phyloP scores from a whole-genome alignment of 37 sponge, comb jelly and placozoan genomes.

The Amphimedon queenslandica region DNA sequence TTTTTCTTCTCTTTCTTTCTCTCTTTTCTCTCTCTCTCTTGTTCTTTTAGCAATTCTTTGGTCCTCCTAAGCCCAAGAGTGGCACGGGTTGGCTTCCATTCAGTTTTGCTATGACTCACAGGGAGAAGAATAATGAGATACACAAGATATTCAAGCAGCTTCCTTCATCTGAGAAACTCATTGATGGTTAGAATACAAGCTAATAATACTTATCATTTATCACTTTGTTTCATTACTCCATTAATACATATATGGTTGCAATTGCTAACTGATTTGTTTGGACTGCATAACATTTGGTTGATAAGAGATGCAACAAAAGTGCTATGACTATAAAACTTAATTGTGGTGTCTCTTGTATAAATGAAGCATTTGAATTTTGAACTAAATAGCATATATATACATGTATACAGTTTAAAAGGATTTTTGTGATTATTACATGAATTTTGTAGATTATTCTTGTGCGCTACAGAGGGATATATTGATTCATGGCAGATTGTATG shows the following conservation, averaged over 20 bases:
- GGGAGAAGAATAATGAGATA: conserved; percentile 80
- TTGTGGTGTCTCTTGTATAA: background rate
- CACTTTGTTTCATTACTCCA: too few relatives aligned
- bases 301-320: too few relatives aligned
- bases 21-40: too few relatives aligned
- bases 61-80: background rate
- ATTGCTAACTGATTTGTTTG: too few relatives aligned
- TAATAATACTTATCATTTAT: background rate
- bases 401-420: background rate
- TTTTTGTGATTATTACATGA: background rate
- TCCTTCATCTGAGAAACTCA: conserved; percentile 78
- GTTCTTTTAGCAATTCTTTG: conserved; percentile 2
- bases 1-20: too few relatives aligned
- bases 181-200: conserved; percentile 69
- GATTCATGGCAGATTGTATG: conserved; percentile 87
- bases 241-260: too few relatives aligned
- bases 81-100: conserved; percentile 3
- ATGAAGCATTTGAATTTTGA: too few relatives aligned
- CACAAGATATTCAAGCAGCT: conserved; percentile 88
- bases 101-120: conserved; percentile 25
- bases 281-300: too few relatives aligned
- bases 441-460: conserved; percentile 88
- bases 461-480: conserved; percentile 91
- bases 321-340: too few relatives aligned
- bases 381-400: background rate